A percentile compares a stretch with the other conserved stretches of the same genome.
phyloP scores from a whole-genome alignment of 2,113 vertebrate species.

The Mastomys natalensis region DNA sequence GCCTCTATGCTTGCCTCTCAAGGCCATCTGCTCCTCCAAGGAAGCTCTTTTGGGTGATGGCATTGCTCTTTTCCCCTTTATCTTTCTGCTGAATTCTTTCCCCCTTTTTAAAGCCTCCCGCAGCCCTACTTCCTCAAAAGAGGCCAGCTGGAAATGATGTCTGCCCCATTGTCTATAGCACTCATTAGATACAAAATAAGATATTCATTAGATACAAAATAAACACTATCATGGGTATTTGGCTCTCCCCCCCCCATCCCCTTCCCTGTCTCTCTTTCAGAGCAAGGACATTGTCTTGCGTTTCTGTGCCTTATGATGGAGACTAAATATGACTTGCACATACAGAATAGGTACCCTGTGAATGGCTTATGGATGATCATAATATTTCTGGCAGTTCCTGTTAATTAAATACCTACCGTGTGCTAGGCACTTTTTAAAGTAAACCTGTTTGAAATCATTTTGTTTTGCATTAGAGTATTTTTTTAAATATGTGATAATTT shows the following conservation, averaged over 20 bases:
- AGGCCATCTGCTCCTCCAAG: constrained; percentile 54
- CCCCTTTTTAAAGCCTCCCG: constrained; percentile 2
- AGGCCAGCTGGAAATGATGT: constrained; percentile 74
- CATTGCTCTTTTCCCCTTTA: constrained; percentile 57
- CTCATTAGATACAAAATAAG: constrained; percentile 68
- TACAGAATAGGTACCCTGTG: constrained; percentile 59
- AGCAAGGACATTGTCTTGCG: constrained; percentile 44
- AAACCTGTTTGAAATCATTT: constrained; percentile 34
- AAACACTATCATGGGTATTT: constrained; percentile 45
- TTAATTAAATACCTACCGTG: constrained; percentile 35
- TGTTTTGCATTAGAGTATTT: constrained; percentile 48
- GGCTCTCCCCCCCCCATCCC: background rate
- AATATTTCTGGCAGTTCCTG: background rate
- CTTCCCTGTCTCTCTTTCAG: constrained; percentile 6
- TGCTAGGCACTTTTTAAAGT: background rate
- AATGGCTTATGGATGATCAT: constrained; percentile 11
- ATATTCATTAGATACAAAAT: constrained; percentile 66
- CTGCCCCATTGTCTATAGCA: constrained; percentile 61
- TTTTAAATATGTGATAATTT: constrained; percentile 29
- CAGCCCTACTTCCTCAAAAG: constrained; percentile 49
- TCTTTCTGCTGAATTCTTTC: constrained; percentile 67
- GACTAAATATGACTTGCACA: constrained; percentile 39
- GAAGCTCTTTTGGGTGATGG: constrained; percentile 43
- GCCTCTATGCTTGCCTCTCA: background rate
- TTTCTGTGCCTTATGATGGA: constrained; percentile 37